A percentile compares a stretch with the other conserved stretches of the same genome.
Conservation (phyloP, 2,797 vertebrate species). For the Cichlasoma orientale region DNA sequence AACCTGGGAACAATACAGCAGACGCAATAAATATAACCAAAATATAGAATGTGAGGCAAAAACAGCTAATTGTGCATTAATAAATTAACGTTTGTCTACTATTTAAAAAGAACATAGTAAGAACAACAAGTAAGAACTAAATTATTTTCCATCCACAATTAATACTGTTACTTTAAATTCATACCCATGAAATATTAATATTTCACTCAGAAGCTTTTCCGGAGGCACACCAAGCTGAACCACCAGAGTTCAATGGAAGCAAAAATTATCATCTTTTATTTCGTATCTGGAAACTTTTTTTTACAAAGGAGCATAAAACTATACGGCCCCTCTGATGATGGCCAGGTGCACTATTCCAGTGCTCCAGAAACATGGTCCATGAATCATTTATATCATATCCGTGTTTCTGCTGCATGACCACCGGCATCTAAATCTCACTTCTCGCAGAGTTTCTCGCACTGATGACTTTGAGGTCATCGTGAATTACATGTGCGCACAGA, state of each 20-base stretch:
- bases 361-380: slow-evolving; percentile 51
- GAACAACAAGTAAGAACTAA: too few species aligned
- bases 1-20: neutral
- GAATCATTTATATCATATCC: slow-evolving; percentile 72
- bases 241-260: neutral
- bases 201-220: slow-evolving; percentile 30
- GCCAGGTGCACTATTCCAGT: slow-evolving; percentile 18
- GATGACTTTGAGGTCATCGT: slow-evolving; percentile 18
- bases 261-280: neutral
- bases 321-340: slow-evolving; percentile 25
- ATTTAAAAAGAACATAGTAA: slow-evolving; percentile 1
- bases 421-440: slow-evolving; percentile 20
- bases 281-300: slow-evolving; percentile 45
- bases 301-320: slow-evolving; percentile 53
- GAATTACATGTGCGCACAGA: neutral
- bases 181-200: slow-evolving; percentile 53
- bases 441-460: slow-evolving; percentile 12
- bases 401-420: slow-evolving; percentile 50
- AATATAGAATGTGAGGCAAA: neutral
- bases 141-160: neutral
- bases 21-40: neutral
- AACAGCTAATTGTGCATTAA: too few species aligned
- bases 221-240: neutral
- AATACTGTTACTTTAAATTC: slow-evolving; percentile 36
- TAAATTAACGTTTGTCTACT: too few species aligned